Conservation (phyloP, 1,140 invertebrate genomes). For the Branchinecta lynchi region DNA sequence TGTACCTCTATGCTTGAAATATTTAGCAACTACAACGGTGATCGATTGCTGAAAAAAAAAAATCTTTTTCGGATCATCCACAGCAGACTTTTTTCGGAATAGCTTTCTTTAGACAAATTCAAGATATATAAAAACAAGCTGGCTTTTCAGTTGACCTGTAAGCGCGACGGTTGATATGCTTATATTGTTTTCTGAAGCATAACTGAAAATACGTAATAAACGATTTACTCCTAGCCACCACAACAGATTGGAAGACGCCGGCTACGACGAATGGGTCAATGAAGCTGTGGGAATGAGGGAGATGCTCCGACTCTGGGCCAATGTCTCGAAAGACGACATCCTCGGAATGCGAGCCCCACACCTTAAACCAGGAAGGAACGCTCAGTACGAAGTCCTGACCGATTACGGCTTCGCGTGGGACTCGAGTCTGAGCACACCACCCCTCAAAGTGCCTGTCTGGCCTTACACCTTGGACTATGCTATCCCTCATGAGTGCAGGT, state of each 20-base stretch:
- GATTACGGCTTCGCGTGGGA: conserved; percentile 86
- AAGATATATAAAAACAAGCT: too few relatives aligned
- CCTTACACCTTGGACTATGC: conserved; percentile 84
- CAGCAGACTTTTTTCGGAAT: too few relatives aligned
- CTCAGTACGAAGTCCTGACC: conserved; percentile 76
- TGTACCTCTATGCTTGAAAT: too few relatives aligned
- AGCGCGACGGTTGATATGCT: too few relatives aligned
- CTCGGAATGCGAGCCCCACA: conserved; percentile 60
- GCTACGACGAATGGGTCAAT: conserved; percentile 76
- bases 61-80: too few relatives aligned
- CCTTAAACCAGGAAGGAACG: conserved; percentile 73
- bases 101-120: too few relatives aligned
- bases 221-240: conserved; percentile 38
- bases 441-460: conserved; percentile 70
- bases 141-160: too few relatives aligned
- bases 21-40: too few relatives aligned
- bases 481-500: conserved; percentile 79
- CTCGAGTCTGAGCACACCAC: conserved; percentile 70
- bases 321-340: conserved; percentile 61
- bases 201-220: too few relatives aligned
- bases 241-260: conserved; percentile 65
- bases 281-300: conserved; percentile 88
- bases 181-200: too few relatives aligned
- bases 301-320: conserved; percentile 62
- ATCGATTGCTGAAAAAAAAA: too few relatives aligned